phyloP scores from a whole-genome alignment of 2,113 vertebrate species.

The Leucoraja erinaceus region DNA sequence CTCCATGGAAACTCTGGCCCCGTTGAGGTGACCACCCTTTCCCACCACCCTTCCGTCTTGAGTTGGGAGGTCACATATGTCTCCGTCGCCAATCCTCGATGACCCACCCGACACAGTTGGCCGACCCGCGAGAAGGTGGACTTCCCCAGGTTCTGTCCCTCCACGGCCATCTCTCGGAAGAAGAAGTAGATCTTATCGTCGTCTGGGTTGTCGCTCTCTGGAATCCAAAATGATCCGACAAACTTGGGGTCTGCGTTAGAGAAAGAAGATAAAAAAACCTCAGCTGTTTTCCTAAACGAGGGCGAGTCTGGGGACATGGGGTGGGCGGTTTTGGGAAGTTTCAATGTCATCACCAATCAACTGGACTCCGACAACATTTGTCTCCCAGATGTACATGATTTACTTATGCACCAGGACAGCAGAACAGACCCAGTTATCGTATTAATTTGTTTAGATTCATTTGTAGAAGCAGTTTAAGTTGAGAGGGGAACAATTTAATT shows the following conservation, averaged over 20 bases:
- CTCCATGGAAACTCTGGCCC: neutral
- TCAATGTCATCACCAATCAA: too few species aligned
- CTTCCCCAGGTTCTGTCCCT: slow-evolving; percentile 78
- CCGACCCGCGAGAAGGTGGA: slow-evolving; percentile 81
- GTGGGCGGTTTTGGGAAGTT: neutral
- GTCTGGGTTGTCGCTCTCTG: slow-evolving; percentile 87
- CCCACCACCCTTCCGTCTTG: neutral
- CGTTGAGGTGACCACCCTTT: neutral
- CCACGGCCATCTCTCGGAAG: slow-evolving; percentile 86
- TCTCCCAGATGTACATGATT: too few species aligned
- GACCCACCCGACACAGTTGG: slow-evolving; percentile 82
- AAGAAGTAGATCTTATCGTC: slow-evolving; percentile 98
- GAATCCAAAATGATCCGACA: slow-evolving; percentile 88
- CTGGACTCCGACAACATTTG: too few species aligned
- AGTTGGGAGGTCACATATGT: neutral
- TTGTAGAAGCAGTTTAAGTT: too few species aligned
- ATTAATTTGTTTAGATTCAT: too few species aligned
- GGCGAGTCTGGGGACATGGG: too few species aligned
- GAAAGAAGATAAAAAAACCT: neutral
- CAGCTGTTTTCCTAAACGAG: neutral
- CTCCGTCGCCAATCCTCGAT: neutral
- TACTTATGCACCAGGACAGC: too few species aligned
- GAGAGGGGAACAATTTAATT: too few species aligned
- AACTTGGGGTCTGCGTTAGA: slow-evolving; percentile 83
- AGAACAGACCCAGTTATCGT: too few species aligned